phyloP scores from a whole-genome alignment of 2,888 invertebrate species.

The Colostygia pectinataria region DNA sequence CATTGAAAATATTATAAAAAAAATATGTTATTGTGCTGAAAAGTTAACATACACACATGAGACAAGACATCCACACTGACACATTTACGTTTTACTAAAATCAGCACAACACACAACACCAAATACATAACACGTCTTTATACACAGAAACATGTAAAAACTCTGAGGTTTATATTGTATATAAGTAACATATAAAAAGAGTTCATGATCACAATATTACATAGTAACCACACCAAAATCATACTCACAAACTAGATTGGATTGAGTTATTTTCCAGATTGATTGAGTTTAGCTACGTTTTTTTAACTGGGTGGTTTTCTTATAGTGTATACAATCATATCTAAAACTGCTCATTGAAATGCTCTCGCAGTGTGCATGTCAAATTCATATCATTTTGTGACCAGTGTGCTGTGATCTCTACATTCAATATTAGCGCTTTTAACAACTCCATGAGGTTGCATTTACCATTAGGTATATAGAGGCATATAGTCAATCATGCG shows the following conservation, averaged over 20 bases:
- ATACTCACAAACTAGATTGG: slow-evolving; percentile 11
- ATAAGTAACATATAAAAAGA: not conserved
- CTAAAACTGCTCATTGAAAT: slow-evolving; percentile 1
- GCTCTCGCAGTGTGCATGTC: slow-evolving; percentile 44
- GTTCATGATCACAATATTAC: not conserved
- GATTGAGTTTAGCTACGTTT: slow-evolving; percentile 22
- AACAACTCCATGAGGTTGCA: slow-evolving; percentile 1
- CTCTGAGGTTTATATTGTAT: too few relatives aligned
- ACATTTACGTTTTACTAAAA: too few relatives aligned
- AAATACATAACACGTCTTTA: not conserved
- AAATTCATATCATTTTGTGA: slow-evolving; percentile 35
- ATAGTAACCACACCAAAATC: slow-evolving; percentile 6
- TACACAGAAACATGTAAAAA: not conserved
- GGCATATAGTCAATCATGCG: slow-evolving; percentile 14
- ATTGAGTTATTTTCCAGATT: slow-evolving; percentile 14
- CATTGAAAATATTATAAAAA: too few relatives aligned
- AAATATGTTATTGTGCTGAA: too few relatives aligned
- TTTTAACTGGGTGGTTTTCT: slow-evolving; percentile 26
- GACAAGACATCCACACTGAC: too few relatives aligned
- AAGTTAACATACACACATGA: too few relatives aligned
- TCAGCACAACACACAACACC: not conserved
- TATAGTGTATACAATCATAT: slow-evolving; percentile 16
- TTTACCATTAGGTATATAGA: slow-evolving; percentile 1
- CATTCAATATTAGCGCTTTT: slow-evolving; percentile 13
- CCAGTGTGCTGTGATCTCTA: slow-evolving; percentile 27